Conservation (phyloP, 2,113 vertebrate genomes). For the Felis chaus region DNA sequence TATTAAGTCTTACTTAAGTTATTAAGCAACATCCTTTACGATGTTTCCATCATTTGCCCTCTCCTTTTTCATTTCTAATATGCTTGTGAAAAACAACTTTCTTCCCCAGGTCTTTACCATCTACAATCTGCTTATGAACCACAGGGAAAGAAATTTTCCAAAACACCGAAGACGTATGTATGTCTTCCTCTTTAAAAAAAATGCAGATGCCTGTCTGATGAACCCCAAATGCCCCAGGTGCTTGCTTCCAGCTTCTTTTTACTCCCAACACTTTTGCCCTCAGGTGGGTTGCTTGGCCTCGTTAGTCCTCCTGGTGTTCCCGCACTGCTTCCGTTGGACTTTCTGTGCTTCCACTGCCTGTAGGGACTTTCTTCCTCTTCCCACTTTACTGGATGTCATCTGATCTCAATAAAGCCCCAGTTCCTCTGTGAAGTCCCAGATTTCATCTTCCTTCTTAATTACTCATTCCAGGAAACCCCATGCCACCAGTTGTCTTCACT, state of each 20-base stretch:
- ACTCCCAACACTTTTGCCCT: not conserved
- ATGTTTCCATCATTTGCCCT: not conserved
- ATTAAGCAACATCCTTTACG: not conserved
- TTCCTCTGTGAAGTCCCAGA: not conserved
- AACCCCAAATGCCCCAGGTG: not conserved
- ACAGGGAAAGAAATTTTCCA: not conserved
- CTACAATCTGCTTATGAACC: not conserved
- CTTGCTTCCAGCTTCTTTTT: not conserved
- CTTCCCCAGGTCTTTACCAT: not conserved
- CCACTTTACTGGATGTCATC: not conserved
- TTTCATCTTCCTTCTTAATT: not conserved
- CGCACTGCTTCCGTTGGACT: rapidly evolving
- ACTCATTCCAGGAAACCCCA: not conserved
- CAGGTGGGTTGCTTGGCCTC: not conserved
- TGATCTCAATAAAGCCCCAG: not conserved
- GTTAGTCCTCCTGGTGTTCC: rapidly evolving
- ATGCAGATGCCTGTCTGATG: not conserved
- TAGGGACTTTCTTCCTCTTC: not conserved
- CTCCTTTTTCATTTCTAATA: not conserved
- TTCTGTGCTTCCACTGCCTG: not conserved
- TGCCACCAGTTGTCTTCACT: not conserved
- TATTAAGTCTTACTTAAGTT: not conserved
- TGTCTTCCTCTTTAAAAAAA: not conserved
- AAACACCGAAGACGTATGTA: not conserved
- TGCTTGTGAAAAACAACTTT: not conserved